Evolutionary conservation across 2,888 invertebrate genomes (phyloP).

Genomic region (Eustalomyia histrio): DNA sequence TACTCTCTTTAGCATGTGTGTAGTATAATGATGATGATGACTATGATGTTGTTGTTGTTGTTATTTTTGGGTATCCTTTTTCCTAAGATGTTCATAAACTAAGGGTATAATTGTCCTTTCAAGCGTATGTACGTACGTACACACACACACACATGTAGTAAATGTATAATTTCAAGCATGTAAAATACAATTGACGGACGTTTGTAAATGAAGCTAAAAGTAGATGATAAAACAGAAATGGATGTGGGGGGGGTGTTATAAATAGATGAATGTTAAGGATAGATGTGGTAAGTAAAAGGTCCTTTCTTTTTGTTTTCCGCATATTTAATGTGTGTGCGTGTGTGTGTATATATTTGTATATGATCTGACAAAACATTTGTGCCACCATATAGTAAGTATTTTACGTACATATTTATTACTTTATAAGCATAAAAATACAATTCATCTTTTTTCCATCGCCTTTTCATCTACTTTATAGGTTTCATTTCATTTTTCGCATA

Average conservation of each 20-base stretch:
- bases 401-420: slow-evolving; percentile 73
- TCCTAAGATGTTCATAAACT: slow-evolving; percentile 55
- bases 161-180: slow-evolving; percentile 46
- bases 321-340: slow-evolving; percentile 15
- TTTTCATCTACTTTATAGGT: background rate
- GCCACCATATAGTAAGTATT: background rate
- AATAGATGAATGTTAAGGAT: background rate
- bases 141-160: slow-evolving; percentile 20
- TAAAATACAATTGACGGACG: slow-evolving; percentile 54
- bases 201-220: slow-evolving; percentile 39
- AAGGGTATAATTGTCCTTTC: slow-evolving; percentile 62
- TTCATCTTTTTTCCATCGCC: slow-evolving; percentile 60
- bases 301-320: slow-evolving; percentile 13
- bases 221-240: slow-evolving; percentile 26
- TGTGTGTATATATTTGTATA: no score
- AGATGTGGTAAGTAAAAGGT: slow-evolving; percentile 18
- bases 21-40: background rate
- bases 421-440: slow-evolving; percentile 73
- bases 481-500: slow-evolving; percentile 63
- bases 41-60: slow-evolving; percentile 23
- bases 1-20: slow-evolving; percentile 7
- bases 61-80: slow-evolving; percentile 36
- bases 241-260: background rate
- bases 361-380: slow-evolving; percentile 3
- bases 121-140: slow-evolving; percentile 31